phyloP scores from a whole-genome alignment of 2,113 vertebrate species.

The Varanus salvator region DNA sequence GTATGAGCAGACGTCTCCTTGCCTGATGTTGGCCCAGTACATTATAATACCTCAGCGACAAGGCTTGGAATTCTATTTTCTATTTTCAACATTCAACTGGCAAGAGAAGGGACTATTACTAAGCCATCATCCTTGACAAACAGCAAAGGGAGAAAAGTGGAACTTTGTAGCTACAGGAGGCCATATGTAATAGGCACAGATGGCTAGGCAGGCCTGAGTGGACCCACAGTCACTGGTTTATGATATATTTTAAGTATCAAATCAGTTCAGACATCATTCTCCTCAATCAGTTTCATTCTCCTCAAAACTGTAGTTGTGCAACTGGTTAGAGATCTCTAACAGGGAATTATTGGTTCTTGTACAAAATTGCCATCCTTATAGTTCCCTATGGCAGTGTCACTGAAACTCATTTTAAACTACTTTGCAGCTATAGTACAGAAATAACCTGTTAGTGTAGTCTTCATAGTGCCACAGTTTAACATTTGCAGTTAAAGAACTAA shows the following conservation, averaged over 20 bases:
- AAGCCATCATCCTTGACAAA: background rate
- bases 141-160: background rate
- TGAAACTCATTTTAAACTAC: slow-evolving; percentile 5
- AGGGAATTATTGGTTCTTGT: background rate
- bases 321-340: background rate
- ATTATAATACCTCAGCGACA: background rate
- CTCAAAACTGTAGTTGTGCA: background rate
- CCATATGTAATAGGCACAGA: too few relatives aligned
- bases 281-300: background rate
- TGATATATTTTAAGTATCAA: background rate
- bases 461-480: background rate
- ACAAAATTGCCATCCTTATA: background rate
- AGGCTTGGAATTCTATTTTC: background rate
- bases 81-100: background rate
- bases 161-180: background rate
- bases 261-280: background rate
- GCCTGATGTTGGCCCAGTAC: too few relatives aligned
- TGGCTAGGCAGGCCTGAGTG: too few relatives aligned
- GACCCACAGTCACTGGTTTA: too few relatives aligned
- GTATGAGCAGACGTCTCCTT: too few relatives aligned
- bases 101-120: background rate
- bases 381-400: background rate
- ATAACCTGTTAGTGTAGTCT: background rate
- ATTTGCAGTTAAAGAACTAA: background rate
- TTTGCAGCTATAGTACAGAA: background rate